These are phyloP conservation scores for Plagiodera versicolora DNA, from an alignment of 2,888 invertebrate genomes.

Conservation along the genomic window DNA sequence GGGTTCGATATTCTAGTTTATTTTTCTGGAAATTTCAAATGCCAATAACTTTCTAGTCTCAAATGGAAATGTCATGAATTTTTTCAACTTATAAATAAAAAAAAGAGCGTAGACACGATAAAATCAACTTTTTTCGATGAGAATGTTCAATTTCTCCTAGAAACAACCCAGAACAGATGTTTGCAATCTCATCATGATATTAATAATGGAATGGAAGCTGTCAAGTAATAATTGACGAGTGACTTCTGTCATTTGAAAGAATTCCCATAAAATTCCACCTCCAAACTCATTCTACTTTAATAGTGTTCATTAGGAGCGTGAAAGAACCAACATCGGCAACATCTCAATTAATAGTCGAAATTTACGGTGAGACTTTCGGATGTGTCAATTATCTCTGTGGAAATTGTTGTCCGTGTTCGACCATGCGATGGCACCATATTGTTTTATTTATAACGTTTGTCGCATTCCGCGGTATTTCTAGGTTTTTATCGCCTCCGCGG, in stretches of 20 bases:
- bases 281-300: not conserved
- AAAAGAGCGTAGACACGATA: too few species aligned
- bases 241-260: not conserved
- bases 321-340: slow-evolving; percentile 4
- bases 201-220: too few species aligned
- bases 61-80: too few species aligned
- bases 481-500: slow-evolving; percentile 5
- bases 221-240: not conserved
- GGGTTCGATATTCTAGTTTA: too few species aligned
- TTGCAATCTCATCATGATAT: too few species aligned
- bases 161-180: too few species aligned
- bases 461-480: slow-evolving; percentile 16
- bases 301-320: slow-evolving; percentile 5
- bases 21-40: too few species aligned
- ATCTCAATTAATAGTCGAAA: slow-evolving; percentile 17
- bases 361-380: slow-evolving; percentile 13
- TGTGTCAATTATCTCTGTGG: slow-evolving; percentile 20
- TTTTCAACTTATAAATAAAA: too few species aligned
- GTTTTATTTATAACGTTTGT: slow-evolving; percentile 14
- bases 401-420: slow-evolving; percentile 9
- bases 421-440: slow-evolving; percentile 19
- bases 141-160: too few species aligned
- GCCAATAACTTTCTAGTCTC: too few species aligned
- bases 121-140: too few species aligned
- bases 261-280: not conserved